Evolutionary conservation across 2,797 vertebrate genomes (phyloP), one percentile per base, ranked within the genome.

Genomic region (Lithobates sylvaticus): DNA sequence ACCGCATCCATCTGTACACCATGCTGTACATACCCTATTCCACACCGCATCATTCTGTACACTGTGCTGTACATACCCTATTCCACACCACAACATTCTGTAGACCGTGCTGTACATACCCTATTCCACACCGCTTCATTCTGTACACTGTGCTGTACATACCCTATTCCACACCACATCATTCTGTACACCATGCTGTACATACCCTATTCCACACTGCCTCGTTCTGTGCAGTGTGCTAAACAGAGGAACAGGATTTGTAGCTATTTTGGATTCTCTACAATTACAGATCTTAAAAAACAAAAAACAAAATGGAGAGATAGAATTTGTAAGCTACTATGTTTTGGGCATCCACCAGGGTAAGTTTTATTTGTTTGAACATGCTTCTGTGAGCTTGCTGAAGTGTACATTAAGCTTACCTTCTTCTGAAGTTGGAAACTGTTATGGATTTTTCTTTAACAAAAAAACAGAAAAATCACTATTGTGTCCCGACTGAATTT

Each of bases 381-480:
- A 74, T n/a, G 36, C 70, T 83, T 74, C 70, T 67, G 34, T 65
- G 39, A 75, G 71, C 81, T 75, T 82, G 26, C 39, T 39, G 39
- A 83, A 74, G 70, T 65, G 58, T 83, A 72, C 39, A 74, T 83
- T 61, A 65, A 75, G 29, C 36, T 27, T 82, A 44, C 74, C 50
- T 74, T 23, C 47, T 65, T 58, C 71, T 82, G 54, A 64, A 58
- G 58, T 64, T 74, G 50, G 21, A 83, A 83, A 74, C 74, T 9
- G 58, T 74, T 75, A 83, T 83, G 39, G 71, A 83, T 75, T 83
- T 74, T 83, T 83, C 44, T 83, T 32, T 83, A 47, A 23, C 54
- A 61, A 61, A 23, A 54, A 61, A 61, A 8, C 13, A 65, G 64
- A 73, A 70, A 82, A 74, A 73, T 58, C 70, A 82, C 34, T 82